These are phyloP conservation scores for Drosophila mayaguana DNA, from an alignment of 2,888 invertebrate genomes.

Conservation along the genomic window DNA sequence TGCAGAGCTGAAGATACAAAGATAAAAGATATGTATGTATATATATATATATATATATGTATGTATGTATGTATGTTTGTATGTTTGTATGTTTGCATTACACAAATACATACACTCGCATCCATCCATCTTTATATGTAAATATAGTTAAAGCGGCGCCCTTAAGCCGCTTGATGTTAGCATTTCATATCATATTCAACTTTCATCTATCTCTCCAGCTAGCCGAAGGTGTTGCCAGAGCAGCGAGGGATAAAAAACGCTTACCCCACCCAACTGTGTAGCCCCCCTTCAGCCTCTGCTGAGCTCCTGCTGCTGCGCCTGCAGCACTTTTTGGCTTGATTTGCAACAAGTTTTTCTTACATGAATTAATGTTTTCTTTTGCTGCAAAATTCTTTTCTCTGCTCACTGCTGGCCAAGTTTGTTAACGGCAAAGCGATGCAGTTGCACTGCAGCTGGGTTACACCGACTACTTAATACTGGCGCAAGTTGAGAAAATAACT, in stretches of 20 bases:
- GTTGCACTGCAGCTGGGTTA: neutral
- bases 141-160: constrained; percentile 3
- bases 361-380: constrained; percentile 53
- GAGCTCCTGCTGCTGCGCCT: neutral
- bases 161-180: neutral
- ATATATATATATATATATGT: neutral
- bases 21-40: neutral
- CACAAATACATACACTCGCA: neutral
- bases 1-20: constrained; percentile 19
- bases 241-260: neutral
- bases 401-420: constrained; percentile 1
- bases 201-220: neutral
- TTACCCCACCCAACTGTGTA: neutral
- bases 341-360: constrained; percentile 28
- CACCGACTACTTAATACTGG: neutral
- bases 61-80: neutral
- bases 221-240: neutral
- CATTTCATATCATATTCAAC: neutral
- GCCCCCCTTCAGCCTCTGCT: neutral
- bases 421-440: neutral
- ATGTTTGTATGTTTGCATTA: neutral
- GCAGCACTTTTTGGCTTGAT: neutral
- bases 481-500: neutral
- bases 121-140: neutral
- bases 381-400: neutral